A percentile compares a stretch with the other conserved stretches of the same genome.
phyloP scores from a whole-genome alignment of 2,113 vertebrate species.

The Paraplagusia blochii region DNA sequence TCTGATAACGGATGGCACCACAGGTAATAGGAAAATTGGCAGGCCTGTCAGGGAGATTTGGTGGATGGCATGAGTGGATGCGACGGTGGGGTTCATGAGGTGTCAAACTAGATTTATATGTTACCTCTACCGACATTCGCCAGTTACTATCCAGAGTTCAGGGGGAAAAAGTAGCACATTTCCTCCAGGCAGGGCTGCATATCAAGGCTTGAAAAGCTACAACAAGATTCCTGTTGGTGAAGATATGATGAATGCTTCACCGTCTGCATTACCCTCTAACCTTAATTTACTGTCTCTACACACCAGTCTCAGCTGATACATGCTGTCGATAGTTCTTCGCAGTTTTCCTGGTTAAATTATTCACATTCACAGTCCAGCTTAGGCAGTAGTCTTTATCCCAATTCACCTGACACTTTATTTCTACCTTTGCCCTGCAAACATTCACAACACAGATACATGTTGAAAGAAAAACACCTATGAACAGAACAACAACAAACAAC shows the following conservation, averaged over 20 bases:
- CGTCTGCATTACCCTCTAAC: constrained; percentile 45
- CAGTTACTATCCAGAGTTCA: constrained; percentile 76
- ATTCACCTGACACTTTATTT: constrained; percentile 3
- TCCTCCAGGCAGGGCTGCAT: constrained; percentile 66
- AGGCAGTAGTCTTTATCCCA: constrained; percentile 23
- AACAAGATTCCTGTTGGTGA: constrained; percentile 68
- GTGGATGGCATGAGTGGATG: constrained; percentile 82
- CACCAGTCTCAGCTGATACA: constrained; percentile 3
- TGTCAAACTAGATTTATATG: constrained; percentile 86
- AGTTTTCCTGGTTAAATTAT: constrained; percentile 17
- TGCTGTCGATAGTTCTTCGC: constrained; percentile 9
- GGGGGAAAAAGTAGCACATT: constrained; percentile 69
- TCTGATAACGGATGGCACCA: constrained; percentile 88
- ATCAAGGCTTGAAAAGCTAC: constrained; percentile 74
- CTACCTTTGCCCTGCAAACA: neutral
- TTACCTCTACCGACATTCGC: constrained; percentile 74
- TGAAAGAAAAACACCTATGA: too few species aligned
- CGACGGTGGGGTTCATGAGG: constrained; percentile 77
- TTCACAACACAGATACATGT: neutral
- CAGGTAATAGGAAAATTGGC: constrained; percentile 98
- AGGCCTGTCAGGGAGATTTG: constrained; percentile 89
- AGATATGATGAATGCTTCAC: constrained; percentile 41
- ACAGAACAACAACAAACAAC: too few species aligned
- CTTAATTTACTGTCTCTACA: constrained; percentile 33
- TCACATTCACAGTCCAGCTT: neutral